A percentile compares a stretch with the other conserved stretches of the same genome.
These are phyloP conservation scores for Adelges cooleyi DNA, from an alignment of 1,140 invertebrate genomes.

Conservation along the genomic window DNA sequence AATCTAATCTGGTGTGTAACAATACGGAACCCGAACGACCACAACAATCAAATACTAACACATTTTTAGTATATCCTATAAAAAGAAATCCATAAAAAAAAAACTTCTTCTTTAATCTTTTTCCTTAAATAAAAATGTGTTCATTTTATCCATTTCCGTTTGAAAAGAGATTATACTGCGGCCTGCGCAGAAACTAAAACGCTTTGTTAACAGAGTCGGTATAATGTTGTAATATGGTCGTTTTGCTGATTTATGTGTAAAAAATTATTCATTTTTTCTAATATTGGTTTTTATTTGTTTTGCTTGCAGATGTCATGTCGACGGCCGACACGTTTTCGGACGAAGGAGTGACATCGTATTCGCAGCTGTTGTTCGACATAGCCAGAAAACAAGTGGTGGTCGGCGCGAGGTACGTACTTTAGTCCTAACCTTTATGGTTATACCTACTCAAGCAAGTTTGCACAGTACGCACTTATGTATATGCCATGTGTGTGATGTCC, in stretches of 20 bases:
- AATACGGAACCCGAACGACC: too few species aligned
- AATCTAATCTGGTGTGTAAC: too few species aligned
- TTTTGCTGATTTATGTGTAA: neutral
- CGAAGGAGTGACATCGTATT: constrained; percentile 55
- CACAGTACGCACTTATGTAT: too few species aligned
- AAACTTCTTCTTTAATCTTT: too few species aligned
- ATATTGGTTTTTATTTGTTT: constrained; percentile 5
- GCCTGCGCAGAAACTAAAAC: neutral
- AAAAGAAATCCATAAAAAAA: too few species aligned
- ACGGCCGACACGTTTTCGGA: constrained; percentile 43
- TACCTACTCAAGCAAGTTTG: too few species aligned
- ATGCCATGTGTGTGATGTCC: too few species aligned
- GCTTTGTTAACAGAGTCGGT: neutral
- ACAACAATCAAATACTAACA: too few species aligned
- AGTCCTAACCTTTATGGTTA: too few species aligned
- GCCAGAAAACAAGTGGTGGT: constrained; percentile 68
- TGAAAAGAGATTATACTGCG: neutral
- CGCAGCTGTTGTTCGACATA: constrained; percentile 69
- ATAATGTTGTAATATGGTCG: neutral
- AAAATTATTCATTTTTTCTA: neutral
- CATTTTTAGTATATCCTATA: too few species aligned
- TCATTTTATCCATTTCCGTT: too few species aligned
- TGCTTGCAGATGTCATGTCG: constrained; percentile 34
- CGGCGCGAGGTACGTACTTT: constrained; percentile 52
- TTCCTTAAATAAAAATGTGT: too few species aligned